Base-by-base conservation (phyloP, 2,888 invertebrate genomes). In the Dryococelus australis region DNA sequence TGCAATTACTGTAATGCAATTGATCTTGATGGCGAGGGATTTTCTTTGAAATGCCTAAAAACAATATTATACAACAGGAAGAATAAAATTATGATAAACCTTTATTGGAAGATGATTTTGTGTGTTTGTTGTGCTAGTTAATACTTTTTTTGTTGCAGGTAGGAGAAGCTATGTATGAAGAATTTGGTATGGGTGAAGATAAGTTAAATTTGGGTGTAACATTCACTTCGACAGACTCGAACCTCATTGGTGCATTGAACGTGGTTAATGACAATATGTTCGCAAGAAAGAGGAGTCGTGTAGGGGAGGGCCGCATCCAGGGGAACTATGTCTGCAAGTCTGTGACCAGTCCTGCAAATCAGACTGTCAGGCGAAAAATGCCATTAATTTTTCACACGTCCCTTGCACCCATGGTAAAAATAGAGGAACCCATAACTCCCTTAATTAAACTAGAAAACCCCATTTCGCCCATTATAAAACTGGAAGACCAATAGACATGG, bases 171-270 rank as follows among this genome's bases (percentile, higher is more conserved):
- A 93, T 96, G 0, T 97, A 96, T 91, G 96, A 96, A 91, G 95
- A 96, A 90, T 94, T 96, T 86, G 96, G 96, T 88, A 93, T 95
- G 89, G 95, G 96, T 89, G 96, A 96, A 89, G 95, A 94, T 89
- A 93, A 87, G 78, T 86, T 89, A 26, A 89, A 89, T 53, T 87
- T 89, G 20, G 89, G 90, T 78, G 87, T 90, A 26, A 89, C 89
- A 27, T 85, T 90, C 43, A 88, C 89, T 3, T 85, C 89, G 43
- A 85, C 88, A 16, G 53, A 65, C 47, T 81, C 88, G 79, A 79
- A 79, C 20, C n/a, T 65, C n/a, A 65, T 65, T 65, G n/a, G 65
- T 53, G 87, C 87, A 53, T 86, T 87, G 53, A 85, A 88, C 78
- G 78, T 87, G 85, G 85, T 86, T 47, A 28, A 85, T 28, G 51